These are phyloP conservation scores for Myotis lucifugus DNA, from an alignment of 2,113 vertebrate species.

Conservation along the genomic window DNA sequence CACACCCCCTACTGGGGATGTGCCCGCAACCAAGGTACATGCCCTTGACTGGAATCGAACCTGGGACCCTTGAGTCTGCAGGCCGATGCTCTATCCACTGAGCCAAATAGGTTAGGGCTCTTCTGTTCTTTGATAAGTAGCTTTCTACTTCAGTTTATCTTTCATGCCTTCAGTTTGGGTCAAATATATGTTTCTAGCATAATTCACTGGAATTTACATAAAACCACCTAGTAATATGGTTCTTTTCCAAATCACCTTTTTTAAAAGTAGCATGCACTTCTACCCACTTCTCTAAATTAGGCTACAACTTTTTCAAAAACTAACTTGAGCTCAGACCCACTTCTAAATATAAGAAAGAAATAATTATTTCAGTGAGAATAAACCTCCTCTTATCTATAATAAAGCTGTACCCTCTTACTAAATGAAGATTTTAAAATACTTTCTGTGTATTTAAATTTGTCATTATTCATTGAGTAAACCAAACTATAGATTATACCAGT, in stretches of 20 bases:
- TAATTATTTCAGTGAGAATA: not conserved
- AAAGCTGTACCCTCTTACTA: not conserved
- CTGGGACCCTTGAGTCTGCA: too few species aligned
- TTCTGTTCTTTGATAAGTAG: not conserved
- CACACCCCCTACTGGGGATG: too few species aligned
- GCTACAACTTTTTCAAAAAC: not conserved
- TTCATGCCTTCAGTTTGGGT: not conserved
- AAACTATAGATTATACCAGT: not conserved
- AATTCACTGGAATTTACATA: not conserved
- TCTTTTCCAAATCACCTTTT: not conserved
- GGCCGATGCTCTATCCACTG: too few species aligned
- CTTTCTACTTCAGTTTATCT: conserved; percentile 29
- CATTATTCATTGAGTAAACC: not conserved
- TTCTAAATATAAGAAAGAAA: conserved; percentile 40
- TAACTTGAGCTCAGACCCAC: not conserved
- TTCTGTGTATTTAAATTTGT: not conserved
- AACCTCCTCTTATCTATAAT: not conserved
- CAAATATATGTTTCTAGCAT: not conserved
- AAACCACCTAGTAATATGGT: not conserved
- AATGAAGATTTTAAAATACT: not conserved
- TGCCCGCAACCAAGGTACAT: too few species aligned
- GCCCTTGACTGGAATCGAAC: too few species aligned
- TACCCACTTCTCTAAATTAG: not conserved
- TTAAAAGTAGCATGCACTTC: not conserved
- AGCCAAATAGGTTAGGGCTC: not conserved